These are phyloP conservation scores for Drosophila recens DNA, from an alignment of 2,888 invertebrate genomes.

Conservation along the genomic window DNA sequence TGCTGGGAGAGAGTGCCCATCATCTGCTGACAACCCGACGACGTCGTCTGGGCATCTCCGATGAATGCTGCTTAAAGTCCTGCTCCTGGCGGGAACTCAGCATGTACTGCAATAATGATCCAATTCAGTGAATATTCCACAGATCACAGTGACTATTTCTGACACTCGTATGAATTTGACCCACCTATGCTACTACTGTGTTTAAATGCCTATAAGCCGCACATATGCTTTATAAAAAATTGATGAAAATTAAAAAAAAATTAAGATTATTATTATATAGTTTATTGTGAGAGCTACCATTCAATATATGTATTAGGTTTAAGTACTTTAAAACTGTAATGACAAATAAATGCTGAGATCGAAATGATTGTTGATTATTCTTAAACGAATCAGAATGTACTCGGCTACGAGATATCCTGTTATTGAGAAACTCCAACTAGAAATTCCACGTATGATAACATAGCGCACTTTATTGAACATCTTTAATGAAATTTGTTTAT, in stretches of 20 bases:
- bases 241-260: neutral
- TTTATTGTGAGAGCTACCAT: neutral
- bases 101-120: slow-evolving; percentile 60
- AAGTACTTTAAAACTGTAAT: neutral
- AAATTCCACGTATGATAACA: too few relatives aligned
- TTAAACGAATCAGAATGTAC: neutral
- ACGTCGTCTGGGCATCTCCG: slow-evolving; percentile 67
- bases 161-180: neutral
- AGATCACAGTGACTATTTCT: neutral
- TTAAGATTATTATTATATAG: neutral
- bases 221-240: neutral
- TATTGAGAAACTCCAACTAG: too few relatives aligned
- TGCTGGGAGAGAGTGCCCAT: slow-evolving; percentile 52
- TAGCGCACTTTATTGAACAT: too few relatives aligned
- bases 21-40: slow-evolving; percentile 67
- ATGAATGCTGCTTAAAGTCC: slow-evolving; percentile 76
- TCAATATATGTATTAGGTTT: neutral
- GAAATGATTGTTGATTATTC: neutral
- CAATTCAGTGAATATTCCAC: neutral
- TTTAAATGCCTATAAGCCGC: neutral
- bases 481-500: too few relatives aligned
- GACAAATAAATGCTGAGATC: slow-evolving; percentile 5
- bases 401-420: too few relatives aligned
- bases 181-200: neutral
- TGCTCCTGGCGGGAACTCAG: slow-evolving; percentile 64